Base-by-base conservation (phyloP, 1,140 invertebrate genomes). In the Melitaea cinxia region DNA sequence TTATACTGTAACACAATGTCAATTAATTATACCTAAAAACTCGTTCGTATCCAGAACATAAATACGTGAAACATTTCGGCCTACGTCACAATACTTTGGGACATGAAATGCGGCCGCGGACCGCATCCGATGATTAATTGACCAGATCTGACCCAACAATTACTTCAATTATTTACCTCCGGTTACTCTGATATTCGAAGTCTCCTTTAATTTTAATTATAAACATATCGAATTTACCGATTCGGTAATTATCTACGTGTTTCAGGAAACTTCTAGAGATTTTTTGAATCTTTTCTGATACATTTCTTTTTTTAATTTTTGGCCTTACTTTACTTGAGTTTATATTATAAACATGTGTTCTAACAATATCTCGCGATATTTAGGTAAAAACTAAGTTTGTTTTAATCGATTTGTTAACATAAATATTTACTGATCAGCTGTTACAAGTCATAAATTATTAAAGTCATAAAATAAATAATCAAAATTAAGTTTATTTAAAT, bases 131-230 rank as follows among this genome's bases (percentile, higher is more conserved):
- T 84, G 80, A 89, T 89, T 88, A 88, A 87, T 89, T 89, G 85
- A 87, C 83, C 87, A 75, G 73, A 81, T 80, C 77, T 83, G 85
- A 88, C 83, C 84, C 75, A 73, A 78, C 83, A 89, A 89, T 89
- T 87, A 82, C 82, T 86, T 86, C 82, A 89, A 89, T 87, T 86
- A 89, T 89, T 85, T 82, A 81, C 82, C 86, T 89, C 86, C 84
- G 82, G 83, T 79, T 76, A 69, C 64, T 68, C 53, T 74, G 80
- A 70, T 75, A 81, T 80, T 82, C 77, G 76, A 85, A 71, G 68
- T 77, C 72, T 75, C 65, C 74, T 82, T 77, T 79, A 77, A 82
- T 83, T 73, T 81, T 57, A 82, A 80, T 83, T 81, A 77, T 70
- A 42, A 68, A 73, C 63, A 66, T 63, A 68, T 68, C 72, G 57